These are phyloP conservation scores for Luscinia megarhynchos DNA, from an alignment of 2,797 vertebrate genomes.

Conservation along the genomic window DNA sequence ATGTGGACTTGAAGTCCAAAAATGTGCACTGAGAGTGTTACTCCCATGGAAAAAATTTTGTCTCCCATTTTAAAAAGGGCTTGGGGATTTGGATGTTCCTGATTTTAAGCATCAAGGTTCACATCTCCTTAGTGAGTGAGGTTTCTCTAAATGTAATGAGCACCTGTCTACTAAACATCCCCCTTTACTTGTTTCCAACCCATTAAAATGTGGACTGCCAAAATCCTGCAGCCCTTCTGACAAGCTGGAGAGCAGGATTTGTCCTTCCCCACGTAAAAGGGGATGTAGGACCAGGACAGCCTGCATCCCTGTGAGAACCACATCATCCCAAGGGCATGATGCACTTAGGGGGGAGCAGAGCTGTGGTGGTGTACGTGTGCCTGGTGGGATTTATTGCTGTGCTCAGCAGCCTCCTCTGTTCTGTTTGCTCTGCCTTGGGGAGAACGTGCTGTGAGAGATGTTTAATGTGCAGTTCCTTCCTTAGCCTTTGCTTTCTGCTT, in stretches of 20 bases:
- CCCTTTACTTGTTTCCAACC: background rate
- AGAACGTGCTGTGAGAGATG: constrained; percentile 27
- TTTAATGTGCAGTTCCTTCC: constrained; percentile 18
- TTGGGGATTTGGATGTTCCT: background rate
- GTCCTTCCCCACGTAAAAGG: background rate
- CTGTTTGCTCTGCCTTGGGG: background rate
- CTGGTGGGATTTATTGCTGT: constrained; percentile 53
- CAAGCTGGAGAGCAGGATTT: background rate
- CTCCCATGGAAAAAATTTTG: background rate
- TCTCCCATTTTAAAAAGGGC: background rate
- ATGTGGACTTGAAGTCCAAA: background rate
- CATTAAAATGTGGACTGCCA: background rate
- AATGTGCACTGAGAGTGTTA: background rate
- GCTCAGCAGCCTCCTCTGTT: background rate
- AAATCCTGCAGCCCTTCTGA: background rate
- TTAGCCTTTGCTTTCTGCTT: constrained; percentile 3
- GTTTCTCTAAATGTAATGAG: background rate
- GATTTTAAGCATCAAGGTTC: background rate
- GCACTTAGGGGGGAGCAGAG: background rate
- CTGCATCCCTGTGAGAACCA: background rate
- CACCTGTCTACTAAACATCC: background rate
- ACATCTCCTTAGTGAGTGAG: background rate
- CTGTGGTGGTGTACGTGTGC: background rate
- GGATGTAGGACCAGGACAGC: background rate
- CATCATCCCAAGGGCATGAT: background rate